Base-by-base conservation (phyloP, 2,888 invertebrate species). In the Andrena praecox region DNA sequence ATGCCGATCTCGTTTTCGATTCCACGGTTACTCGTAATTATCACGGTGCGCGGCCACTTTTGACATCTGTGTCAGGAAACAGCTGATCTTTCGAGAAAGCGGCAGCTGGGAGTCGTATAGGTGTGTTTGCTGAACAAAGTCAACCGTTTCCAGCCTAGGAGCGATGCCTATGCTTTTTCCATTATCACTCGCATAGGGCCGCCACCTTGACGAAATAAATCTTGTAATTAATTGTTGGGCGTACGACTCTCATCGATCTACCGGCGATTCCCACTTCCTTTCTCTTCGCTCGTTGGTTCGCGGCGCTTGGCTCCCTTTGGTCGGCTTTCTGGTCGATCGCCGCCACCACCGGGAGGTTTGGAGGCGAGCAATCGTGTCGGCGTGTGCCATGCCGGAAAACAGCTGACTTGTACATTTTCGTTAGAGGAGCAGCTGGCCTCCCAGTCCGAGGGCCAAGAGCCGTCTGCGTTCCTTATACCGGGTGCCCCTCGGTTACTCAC, bases 41-140 rank as follows among this genome's bases (percentile, higher is more conserved):
- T 67, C 42, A 29, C n/a, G 64, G n/a, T n/a, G 24, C 27, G 52
- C 67, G 87, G 87, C 84, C 89, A 79, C 35, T 72, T 67, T 68
- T 80, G 64, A 35, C 77, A 67, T 64, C 66, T 68, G 50, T 67
- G 54, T 69, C 86, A 77, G 85, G 86, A 91, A 91, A 91, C 91
- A 91, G 91, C 90, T 91, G 91, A 91, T 90, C 90, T 82, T 80
- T 86, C 80, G 81, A 75, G 84, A 87, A 87, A 83, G 82, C 64
- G 84, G 84, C 90, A 90, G 90, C 85, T 89, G 90, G 48, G 29
- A 56, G 42, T 8, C 71, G 52, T 68, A 62, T 78, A 81, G 56
- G 67, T 62, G 35, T 83, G 76, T 82, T 82, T 80, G 69, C 66
- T 42, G 66, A 35, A 68, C 67, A 54, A 71, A 74, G 67, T 66